These are phyloP conservation scores for Ctenoplectra terminalis DNA, from an alignment of 1,140 invertebrate genomes.

Conservation along the genomic window DNA sequence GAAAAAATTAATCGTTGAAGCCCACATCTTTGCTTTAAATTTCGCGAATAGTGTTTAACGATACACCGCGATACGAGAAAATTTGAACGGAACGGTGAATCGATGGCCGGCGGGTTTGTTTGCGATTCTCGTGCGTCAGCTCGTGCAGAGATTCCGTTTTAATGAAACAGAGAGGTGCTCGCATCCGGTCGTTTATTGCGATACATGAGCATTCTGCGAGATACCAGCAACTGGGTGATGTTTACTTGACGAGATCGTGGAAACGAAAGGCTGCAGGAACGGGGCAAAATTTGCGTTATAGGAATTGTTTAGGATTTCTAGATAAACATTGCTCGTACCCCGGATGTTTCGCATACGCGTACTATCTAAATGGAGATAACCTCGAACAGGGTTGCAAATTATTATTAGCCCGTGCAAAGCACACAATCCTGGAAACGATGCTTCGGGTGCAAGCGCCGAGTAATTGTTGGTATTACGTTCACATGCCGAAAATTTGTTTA, in stretches of 20 bases:
- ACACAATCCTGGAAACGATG: background rate
- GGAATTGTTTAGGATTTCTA: slow-evolving; percentile 21
- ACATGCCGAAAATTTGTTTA: slow-evolving; percentile 18
- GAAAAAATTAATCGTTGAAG: background rate
- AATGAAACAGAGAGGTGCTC: slow-evolving; percentile 12
- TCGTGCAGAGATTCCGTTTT: slow-evolving; percentile 15
- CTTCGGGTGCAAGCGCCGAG: background rate
- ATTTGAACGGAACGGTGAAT: slow-evolving; percentile 7
- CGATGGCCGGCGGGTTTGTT: slow-evolving; percentile 12
- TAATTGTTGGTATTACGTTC: slow-evolving; percentile 18
- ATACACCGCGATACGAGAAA: background rate
- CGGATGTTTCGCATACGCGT: background rate
- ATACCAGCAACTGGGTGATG: slow-evolving; percentile 3
- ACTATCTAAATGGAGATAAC: slow-evolving; percentile 29
- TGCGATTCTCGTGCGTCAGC: slow-evolving; percentile 8
- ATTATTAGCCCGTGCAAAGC: slow-evolving; percentile 13
- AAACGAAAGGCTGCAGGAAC: background rate
- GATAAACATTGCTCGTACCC: background rate
- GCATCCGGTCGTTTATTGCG: slow-evolving; percentile 22
- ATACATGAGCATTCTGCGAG: background rate
- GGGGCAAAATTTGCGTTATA: background rate
- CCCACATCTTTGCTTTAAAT: background rate
- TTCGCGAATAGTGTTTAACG: background rate
- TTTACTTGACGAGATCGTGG: background rate
- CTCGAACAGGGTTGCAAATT: slow-evolving; percentile 39